Base-by-base conservation (phyloP, 1,140 invertebrate species). In the Saccostrea cuccullata region DNA sequence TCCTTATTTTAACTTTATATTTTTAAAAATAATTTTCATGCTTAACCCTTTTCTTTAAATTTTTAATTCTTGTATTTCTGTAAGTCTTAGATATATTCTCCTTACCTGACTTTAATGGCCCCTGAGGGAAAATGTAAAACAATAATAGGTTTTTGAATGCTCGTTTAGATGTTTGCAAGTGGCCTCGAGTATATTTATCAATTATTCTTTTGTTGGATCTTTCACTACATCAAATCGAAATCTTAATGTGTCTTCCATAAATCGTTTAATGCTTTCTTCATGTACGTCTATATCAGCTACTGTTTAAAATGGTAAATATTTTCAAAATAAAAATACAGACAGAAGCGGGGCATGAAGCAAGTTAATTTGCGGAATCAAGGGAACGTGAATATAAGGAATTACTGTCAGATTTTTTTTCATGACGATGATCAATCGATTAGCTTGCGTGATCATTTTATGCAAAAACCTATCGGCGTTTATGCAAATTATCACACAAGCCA, bases 61-160 rank as follows among this genome's bases (percentile, higher is more conserved):
- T 70, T 5, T 23, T 1, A n/a, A n/a, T n/a, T n/a, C n/a, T 47
- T 2, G 2, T 3, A 47, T 2, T 47, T n/a, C 6, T 47, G 40
- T 47, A 3, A 47, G 40, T n/a, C n/a, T n/a, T n/a, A n/a, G n/a
- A 2, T 47, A 6, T 2, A 47, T 47, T 47, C 6, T n/a, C 6
- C 40, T 47, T 26, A 73, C 70, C 70, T 73, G 70, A 15, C 30
- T 73, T 30, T 26, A 56, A 30, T 85, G 84, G 4, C 55, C 84
- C 84, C 64, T 85, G 4, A 85, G n/a, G 26, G 64, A 85, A 15
- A 85, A 36, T 20, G 60, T 85, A 13, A 85, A 85, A 64, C 84
- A 85, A 26, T 85, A 85, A 64, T 85, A 85, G 2, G n/a, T 17
- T 15, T 13, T 64, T 9, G 55, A 11, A 64, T 85, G 47, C 2